phyloP scores from a whole-genome alignment of 2,888 invertebrate genomes.

The Agriopis leucophaearia region DNA sequence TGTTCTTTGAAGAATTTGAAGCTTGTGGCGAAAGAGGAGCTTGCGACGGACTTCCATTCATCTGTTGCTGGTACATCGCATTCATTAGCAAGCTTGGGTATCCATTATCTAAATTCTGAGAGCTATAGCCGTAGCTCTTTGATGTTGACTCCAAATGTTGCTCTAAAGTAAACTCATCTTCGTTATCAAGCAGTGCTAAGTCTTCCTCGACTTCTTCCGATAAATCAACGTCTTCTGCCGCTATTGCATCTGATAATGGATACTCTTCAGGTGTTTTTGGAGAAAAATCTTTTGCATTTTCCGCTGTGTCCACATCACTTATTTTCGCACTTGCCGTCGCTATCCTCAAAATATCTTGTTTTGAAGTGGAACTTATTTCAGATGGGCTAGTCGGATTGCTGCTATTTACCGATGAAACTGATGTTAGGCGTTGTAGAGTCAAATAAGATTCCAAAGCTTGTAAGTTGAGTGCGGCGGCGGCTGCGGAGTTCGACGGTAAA shows the following conservation, averaged over 20 bases:
- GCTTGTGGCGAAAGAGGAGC: constrained; percentile 78
- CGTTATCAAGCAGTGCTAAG: constrained; percentile 90
- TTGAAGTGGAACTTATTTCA: constrained; percentile 77
- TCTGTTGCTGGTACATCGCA: constrained; percentile 88
- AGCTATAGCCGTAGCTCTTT: constrained; percentile 76
- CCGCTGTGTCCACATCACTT: constrained; percentile 75
- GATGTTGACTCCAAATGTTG: constrained; percentile 81
- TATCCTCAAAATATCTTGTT: constrained; percentile 90
- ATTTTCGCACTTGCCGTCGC: constrained; percentile 86
- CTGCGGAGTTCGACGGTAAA: constrained; percentile 93
- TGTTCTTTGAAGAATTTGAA: constrained; percentile 79
- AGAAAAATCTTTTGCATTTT: constrained; percentile 74
- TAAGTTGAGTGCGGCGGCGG: constrained; percentile 93
- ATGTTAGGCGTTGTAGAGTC: constrained; percentile 92
- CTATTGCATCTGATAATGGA: constrained; percentile 81
- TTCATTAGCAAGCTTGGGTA: constrained; percentile 91
- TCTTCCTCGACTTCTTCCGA: constrained; percentile 92
- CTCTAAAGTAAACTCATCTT: constrained; percentile 89
- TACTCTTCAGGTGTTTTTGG: constrained; percentile 83
- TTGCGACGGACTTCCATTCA: constrained; percentile 80
- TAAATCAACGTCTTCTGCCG: constrained; percentile 88
- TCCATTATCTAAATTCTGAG: constrained; percentile 88
- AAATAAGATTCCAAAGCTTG: constrained; percentile 95
- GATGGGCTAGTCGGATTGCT: constrained; percentile 67
- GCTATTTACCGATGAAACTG: constrained; percentile 86